phyloP scores from a whole-genome alignment of 2,113 vertebrate genomes.

The Chlamydotis undulata region DNA sequence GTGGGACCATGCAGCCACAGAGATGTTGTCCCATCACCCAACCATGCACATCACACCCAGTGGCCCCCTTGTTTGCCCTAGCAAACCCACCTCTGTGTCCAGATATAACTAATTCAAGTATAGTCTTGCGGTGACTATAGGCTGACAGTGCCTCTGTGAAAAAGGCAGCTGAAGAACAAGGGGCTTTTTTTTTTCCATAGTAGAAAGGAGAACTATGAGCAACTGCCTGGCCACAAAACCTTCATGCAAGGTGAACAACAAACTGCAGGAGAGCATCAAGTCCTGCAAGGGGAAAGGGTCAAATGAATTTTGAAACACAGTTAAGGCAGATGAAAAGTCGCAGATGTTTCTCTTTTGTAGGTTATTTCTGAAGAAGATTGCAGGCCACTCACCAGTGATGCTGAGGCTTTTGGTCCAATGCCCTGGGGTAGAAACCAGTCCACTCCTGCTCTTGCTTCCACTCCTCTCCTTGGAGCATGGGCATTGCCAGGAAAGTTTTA shows the following conservation, averaged over 20 bases:
- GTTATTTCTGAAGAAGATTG: not conserved
- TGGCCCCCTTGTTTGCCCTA: fast-evolving
- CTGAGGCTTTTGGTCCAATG: not conserved
- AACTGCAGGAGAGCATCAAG: not conserved
- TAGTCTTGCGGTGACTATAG: not conserved
- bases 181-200: not conserved
- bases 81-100: not conserved
- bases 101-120: not conserved
- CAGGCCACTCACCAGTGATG: not conserved
- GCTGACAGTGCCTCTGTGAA: not conserved
- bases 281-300: not conserved
- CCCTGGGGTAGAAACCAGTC: not conserved
- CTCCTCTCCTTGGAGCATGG: not conserved
- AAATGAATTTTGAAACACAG: not conserved
- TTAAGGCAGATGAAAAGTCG: not conserved
- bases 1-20: not conserved
- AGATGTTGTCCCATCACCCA: not conserved
- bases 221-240: not conserved
- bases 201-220: not conserved
- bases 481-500: not conserved
- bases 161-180: not conserved
- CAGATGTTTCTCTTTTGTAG: not conserved
- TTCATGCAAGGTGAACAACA: not conserved
- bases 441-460: not conserved
- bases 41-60: not conserved